Evolutionary conservation across 2,797 vertebrate species (phyloP), one percentile per base, ranked within the genome.

Genomic region (Cetoscarus ocellatus): DNA sequence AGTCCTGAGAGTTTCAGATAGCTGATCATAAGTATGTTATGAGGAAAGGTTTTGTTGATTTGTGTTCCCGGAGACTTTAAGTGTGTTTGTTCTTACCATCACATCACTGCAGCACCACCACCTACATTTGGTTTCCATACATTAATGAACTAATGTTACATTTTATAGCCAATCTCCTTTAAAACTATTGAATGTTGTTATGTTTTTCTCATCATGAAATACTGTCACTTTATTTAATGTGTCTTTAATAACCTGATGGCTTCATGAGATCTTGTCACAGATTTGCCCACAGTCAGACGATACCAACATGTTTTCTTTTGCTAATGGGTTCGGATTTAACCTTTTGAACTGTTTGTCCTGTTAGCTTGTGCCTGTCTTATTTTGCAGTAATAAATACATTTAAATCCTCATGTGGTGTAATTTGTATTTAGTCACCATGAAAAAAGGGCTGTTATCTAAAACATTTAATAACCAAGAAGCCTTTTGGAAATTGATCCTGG

Each of bases 371-470:
- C 36, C 42, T 56, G 10, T 45, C 43, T 27, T 3, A 8, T 74
- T 38, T 50, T 61, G 17, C 17, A 51, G 50, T 44, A 67, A 67
- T 73, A 73, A 60, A 67, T 35, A 35, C 17, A 55, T 61, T 49
- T 15, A n/a, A 67, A 61, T 67, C 38, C 27, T 19, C 5, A 13
- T 3, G 7, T 36, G 9, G n/a, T 60, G 42, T 73, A 9, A 35
- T 60, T 60, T 60, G 12, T 12, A 36, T 44, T 45, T 11, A 47
- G 14, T 11, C 10, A 7, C 39, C 39, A 34, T 52, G 27, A 42
- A 42, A 7, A 14, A n/a, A 45, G 3, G 6, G 10, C 12, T 42
- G 10, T 42, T 10, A 42, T 8, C 10, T 3, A 42, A 42, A n/a
- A n/a, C n/a, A n/a, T n/a, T n/a, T n/a, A n/a, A n/a, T n/a, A n/a